Evolutionary conservation across 92 coral and sea anemone genomes (phyloP), one percentile per base, ranked within the genome.

Genomic region (Phenganax marumi): DNA sequence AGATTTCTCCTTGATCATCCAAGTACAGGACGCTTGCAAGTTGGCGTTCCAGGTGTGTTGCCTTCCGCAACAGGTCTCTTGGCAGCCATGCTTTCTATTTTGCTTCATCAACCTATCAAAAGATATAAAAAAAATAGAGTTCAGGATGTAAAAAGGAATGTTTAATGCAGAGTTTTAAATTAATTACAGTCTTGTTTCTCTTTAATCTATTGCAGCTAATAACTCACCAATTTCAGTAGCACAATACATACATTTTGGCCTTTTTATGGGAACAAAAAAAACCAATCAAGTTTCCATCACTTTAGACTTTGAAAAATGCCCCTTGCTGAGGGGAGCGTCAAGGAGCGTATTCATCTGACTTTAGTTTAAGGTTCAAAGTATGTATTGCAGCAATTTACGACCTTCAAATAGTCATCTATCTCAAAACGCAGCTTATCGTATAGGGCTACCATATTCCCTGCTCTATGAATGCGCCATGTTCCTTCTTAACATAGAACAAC

Each of bases 321-420:
- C 25, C 51, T 53, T 46, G 23, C 18, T 49, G 56, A 26, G 87
- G 90, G 90, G 85, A 71, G 89, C 89, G 62, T 61, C 75, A 70
- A 86, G 90, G 90, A 75, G 90, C 90, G 86, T 22, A 75, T 22
- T 43, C 48, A 64, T 53, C 23, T 53, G 19, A 69, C 51, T 74
- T 48, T 47, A 82, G 46, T 63, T 70, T 22, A 53, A 52, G 43
- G 51, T 50, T 60, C 66, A 77, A 87, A 61, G 22, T 72, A 85
- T 17, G 76, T 39, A 16, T 80, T n/a, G 43, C 47, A 5, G 43
- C 43, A 33, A 33, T 33, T 1, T 33, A 33, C 43, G 43, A 33
- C 43, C 43, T 33, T 33, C 43, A 33, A 33, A 33, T 33, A 33
- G 43, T 33, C 43, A 33, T 33, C 43, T 33, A 33, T 33, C 43